Evolutionary conservation across 2,888 invertebrate species (phyloP), one percentile per base, ranked within the genome.

Genomic region (Philhelius pedissequus): DNA sequence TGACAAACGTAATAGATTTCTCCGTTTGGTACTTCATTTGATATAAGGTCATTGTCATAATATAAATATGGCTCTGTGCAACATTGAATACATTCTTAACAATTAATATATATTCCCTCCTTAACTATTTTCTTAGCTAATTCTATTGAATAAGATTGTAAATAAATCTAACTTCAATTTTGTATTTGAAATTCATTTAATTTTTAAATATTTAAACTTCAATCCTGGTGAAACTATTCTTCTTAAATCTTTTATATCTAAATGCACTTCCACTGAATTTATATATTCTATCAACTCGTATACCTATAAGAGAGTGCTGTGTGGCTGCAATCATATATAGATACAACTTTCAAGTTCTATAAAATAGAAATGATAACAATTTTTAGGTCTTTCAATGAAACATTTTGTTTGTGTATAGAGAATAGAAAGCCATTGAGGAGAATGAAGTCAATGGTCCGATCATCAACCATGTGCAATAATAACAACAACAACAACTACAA

Each of bases 301-400:
- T 43, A 9, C 8, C 9, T 27, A n/a, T 15, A 52, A 25, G 22
- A 32, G 20, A 20, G 22, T 32, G 64, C 15, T 18, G 4, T 18
- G 4, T 35, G 11, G 32, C 45, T 9, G 9, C 22, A 32, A n/a
- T n/a, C n/a, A n/a, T n/a, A n/a, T n/a, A n/a, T 11, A 25, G 13
- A 64, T 22, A 48, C 66, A 48, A 83, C 79, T 79, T 83, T 83
- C 83, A 66, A 83, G 83, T 83, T 83, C 83, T 83, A 79, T 69
- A 69, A 83, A 83, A 70, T 70, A 69, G 83, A 74, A 83, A 75
- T 83, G 83, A 83, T 83, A 83, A 79, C 79, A 79, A 79, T 83
- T 79, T 83, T 83, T 79, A 79, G 83, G 83, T 79, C 79, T 73
- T 74, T 73, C 78, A 62, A 56, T 62, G 76, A 81, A 77, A 45